phyloP scores from a whole-genome alignment of 2,113 vertebrate species.

The Alethe castanea region DNA sequence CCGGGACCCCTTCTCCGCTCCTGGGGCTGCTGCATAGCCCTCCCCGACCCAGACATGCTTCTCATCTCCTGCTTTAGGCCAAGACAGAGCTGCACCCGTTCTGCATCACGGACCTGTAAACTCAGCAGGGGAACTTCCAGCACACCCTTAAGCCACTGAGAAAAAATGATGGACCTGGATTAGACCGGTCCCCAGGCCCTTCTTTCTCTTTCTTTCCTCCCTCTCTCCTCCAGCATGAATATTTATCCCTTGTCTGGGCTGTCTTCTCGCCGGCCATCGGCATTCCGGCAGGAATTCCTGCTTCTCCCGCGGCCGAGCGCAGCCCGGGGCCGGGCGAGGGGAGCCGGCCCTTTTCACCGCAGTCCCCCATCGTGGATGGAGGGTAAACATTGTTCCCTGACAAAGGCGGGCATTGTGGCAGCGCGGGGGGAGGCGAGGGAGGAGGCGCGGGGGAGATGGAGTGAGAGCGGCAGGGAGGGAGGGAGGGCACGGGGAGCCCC shows the following conservation, averaged over 20 bases:
- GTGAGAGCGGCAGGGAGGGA: not conserved
- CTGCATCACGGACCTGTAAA: not conserved
- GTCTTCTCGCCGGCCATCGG: not conserved
- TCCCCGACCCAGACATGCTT: not conserved
- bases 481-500: not conserved
- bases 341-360: conserved; percentile 11
- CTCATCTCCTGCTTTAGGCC: not conserved
- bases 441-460: not conserved
- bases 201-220: not conserved
- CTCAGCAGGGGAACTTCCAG: not conserved
- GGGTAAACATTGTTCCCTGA: conserved; percentile 56
- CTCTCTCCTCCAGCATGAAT: conserved; percentile 20
- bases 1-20: not conserved
- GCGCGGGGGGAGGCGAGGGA: not conserved
- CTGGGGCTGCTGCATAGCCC: not conserved
- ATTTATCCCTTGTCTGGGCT: not conserved
- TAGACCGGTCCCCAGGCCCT: not conserved
- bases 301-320: not conserved
- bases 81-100: not conserved
- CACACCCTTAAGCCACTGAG: not conserved
- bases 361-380: conserved; percentile 6
- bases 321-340: not conserved
- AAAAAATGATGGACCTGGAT: not conserved
- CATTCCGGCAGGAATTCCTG: conserved; percentile 47
- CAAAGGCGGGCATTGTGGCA: conserved; percentile 62